Conservation (phyloP, 2,888 invertebrate genomes). For the Heteropelma amictum region DNA sequence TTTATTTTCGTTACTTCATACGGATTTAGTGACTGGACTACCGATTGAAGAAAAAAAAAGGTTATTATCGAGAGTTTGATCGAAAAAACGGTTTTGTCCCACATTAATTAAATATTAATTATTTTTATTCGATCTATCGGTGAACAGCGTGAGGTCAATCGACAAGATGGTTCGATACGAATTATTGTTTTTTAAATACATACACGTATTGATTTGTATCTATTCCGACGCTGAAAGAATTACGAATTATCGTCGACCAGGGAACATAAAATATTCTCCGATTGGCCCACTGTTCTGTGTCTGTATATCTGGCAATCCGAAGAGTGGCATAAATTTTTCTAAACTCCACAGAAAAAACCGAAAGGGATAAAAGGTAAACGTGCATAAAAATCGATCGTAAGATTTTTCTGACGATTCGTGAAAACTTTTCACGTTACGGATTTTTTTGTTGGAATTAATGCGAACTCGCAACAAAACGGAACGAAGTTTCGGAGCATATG, state of each 20-base stretch:
- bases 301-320: no score
- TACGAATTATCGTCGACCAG: conserved; percentile 54
- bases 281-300: conserved; percentile 18
- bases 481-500: background rate
- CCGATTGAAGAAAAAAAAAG: conserved; percentile 59
- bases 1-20: conserved; percentile 69
- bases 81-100: conserved; percentile 17
- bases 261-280: conserved; percentile 24
- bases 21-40: conserved; percentile 66
- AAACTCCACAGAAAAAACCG: background rate
- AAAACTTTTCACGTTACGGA: no score
- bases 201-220: conserved; percentile 19
- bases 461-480: background rate
- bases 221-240: conserved; percentile 7
- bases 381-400: background rate
- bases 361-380: background rate
- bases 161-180: background rate
- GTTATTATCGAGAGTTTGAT: conserved; percentile 4
- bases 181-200: conserved; percentile 36
- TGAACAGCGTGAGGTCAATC: conserved; percentile 2
- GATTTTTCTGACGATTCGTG: no score
- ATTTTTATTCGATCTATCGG: background rate
- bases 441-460: background rate
- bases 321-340: conserved; percentile 22
- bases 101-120: conserved; percentile 47